A percentile compares a stretch with the other conserved stretches of the same genome.
These are phyloP conservation scores for Osmerus mordax DNA, from an alignment of 2,113 vertebrate genomes.

Conservation along the genomic window DNA sequence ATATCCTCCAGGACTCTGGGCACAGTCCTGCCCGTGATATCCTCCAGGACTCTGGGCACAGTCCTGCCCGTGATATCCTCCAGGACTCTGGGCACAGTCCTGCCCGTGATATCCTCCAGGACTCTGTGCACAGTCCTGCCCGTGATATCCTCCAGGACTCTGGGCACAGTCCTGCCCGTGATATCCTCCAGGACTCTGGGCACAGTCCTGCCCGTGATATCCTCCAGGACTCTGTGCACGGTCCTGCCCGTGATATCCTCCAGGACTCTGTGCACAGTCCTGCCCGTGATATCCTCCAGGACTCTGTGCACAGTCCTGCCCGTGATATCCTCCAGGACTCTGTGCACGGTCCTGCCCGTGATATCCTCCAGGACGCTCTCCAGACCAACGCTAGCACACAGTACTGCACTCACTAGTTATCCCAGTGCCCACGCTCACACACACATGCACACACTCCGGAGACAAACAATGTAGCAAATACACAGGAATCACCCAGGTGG, in stretches of 20 bases:
- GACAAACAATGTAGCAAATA: slow-evolving; percentile 30
- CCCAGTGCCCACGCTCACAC: slow-evolving; percentile 26
- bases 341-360: slow-evolving; percentile 14
- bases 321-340: slow-evolving; percentile 18
- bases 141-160: too few species aligned
- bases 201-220: too few species aligned
- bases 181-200: too few species aligned
- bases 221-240: too few species aligned
- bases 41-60: too few species aligned
- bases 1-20: too few species aligned
- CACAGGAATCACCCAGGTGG: slow-evolving; percentile 6
- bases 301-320: neutral
- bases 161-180: too few species aligned
- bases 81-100: too few species aligned
- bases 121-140: too few species aligned
- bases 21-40: too few species aligned
- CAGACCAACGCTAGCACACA: slow-evolving; percentile 6
- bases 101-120: too few species aligned
- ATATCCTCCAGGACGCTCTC: slow-evolving; percentile 10
- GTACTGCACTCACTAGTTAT: neutral
- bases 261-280: neutral
- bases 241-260: slow-evolving; percentile 24
- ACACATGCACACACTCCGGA: neutral
- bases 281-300: slow-evolving; percentile 27
- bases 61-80: too few species aligned